Percentiles rank a stretch among this genome's conserved stretches.
Evolutionary conservation across 2,113 vertebrate genomes (phyloP).

Genomic region (Gulo gulo): DNA sequence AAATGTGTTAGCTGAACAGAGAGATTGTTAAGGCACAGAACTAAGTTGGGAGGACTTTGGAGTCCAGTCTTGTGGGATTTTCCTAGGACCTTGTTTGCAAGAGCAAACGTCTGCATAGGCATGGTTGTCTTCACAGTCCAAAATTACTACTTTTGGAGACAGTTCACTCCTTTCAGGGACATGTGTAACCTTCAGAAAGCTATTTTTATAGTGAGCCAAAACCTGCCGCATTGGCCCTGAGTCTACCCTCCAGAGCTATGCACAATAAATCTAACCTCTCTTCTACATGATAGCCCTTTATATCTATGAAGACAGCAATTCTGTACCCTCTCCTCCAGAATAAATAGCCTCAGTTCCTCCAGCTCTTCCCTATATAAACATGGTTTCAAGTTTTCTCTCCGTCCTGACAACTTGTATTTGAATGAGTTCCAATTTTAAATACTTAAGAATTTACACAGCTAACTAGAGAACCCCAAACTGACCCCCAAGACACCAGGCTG

Average conservation of each 20-base stretch:
- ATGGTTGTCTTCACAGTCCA: neutral
- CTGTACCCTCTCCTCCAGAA: conserved; percentile 52
- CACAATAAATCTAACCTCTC: conserved; percentile 29
- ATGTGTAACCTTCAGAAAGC: neutral
- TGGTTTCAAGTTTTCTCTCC: conserved; percentile 43
- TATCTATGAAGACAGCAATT: conserved; percentile 49
- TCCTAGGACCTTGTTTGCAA: neutral
- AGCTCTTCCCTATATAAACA: conserved; percentile 54
- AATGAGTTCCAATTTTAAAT: conserved; percentile 48
- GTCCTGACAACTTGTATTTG: conserved; percentile 41
- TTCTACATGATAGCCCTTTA: neutral
- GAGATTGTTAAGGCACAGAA: neutral
- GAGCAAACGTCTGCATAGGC: neutral
- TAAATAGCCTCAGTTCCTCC: conserved; percentile 52
- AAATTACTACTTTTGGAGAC: neutral
- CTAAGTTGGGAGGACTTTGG: neutral
- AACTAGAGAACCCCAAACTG: conserved; percentile 25
- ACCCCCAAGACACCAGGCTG: neutral
- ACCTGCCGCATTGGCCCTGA: neutral
- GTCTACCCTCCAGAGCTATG: neutral
- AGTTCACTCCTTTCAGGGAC: neutral
- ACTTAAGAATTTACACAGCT: conserved; percentile 37
- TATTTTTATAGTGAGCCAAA: neutral
- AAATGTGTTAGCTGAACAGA: neutral
- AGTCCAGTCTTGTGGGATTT: neutral